Evolutionary conservation across 2,797 vertebrate species (phyloP).

Genomic region (Pempheris klunzingeri): DNA sequence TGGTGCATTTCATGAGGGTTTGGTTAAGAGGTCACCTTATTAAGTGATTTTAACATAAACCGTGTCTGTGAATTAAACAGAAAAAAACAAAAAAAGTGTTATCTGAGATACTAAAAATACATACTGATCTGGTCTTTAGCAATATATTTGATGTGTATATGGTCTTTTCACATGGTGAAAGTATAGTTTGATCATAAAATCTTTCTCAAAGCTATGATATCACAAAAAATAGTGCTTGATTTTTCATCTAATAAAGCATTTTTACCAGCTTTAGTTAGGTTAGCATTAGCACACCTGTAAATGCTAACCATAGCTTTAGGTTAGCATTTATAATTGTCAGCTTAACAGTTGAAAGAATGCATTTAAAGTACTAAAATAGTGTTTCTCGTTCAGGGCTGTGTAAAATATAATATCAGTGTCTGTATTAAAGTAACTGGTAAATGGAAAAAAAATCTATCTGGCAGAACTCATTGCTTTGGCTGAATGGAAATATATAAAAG

Average conservation of each 20-base stretch:
- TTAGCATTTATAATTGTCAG: background rate
- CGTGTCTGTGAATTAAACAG: background rate
- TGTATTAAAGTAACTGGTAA: slow-evolving; percentile 24
- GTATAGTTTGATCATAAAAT: background rate
- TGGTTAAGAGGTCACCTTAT: background rate
- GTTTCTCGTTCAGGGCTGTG: slow-evolving; percentile 11
- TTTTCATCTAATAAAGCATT: background rate
- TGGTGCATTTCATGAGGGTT: background rate
- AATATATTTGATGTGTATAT: background rate
- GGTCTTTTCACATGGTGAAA: slow-evolving; percentile 1
- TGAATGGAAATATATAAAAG: slow-evolving; percentile 38
- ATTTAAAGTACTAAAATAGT: slow-evolving; percentile 8
- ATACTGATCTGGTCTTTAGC: background rate
- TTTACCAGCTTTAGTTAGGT: no score
- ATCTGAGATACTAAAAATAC: background rate
- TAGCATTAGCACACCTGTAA: no score
- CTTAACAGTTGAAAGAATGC: slow-evolving; percentile 25
- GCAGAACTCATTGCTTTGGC: slow-evolving; percentile 1
- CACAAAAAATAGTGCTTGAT: background rate
- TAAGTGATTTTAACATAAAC: slow-evolving; percentile 2
- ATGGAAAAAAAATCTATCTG: slow-evolving; percentile 21
- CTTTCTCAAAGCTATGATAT: background rate
- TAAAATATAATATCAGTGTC: slow-evolving; percentile 12
- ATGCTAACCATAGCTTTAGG: no score
- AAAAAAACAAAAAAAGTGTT: slow-evolving; percentile 1